Evolutionary conservation across 1,140 invertebrate genomes (phyloP), one percentile per base, ranked within the genome.

Genomic region (Ips typographus): DNA sequence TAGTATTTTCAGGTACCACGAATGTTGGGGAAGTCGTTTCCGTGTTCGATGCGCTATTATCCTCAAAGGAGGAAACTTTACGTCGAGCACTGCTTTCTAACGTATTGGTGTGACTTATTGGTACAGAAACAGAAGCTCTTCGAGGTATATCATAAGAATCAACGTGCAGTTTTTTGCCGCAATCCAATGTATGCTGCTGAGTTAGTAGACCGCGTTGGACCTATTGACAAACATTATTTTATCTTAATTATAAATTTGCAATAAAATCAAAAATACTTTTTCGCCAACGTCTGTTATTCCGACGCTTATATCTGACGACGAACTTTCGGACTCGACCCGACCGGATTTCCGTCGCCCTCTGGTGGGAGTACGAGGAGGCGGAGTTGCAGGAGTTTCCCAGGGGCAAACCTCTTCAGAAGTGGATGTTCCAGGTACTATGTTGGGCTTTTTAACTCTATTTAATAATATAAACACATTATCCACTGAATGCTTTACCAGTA

Each of bases 221-320:
- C 73, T 74, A 40, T 8, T 7, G 41, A 59, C n/a, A 22, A 22
- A 22, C 22, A 47, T 6, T n/a, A 6, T 47, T n/a, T n/a, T 47
- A 22, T 0, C 22, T 22, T 22, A 22, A 22, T 47, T 5, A 47
- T 47, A 47, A 47, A 47, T 47, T 47, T 6, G 44, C 5, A 47
- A 47, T 47, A 47, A n/a, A 22, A 22, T 22, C 22, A 22, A 22
- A 22, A 22, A 22, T 71, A 87, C 76, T 37, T 84, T 82, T 41
- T 87, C 87, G 4, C 83, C 84, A 1, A 87, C 84, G 51, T 88
- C 88, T 2, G 83, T 78, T 4, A 86, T 81, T 43, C 84, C 83
- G n/a, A 84, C 80, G 75, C 88, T 89, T 62, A 89, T 84, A 77
- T 92, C 90, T 2, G 90, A 91, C 1, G 89, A 91, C 1, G 90